These are phyloP conservation scores for Uria aalge DNA, from an alignment of 2,113 vertebrate genomes.

Conservation along the genomic window DNA sequence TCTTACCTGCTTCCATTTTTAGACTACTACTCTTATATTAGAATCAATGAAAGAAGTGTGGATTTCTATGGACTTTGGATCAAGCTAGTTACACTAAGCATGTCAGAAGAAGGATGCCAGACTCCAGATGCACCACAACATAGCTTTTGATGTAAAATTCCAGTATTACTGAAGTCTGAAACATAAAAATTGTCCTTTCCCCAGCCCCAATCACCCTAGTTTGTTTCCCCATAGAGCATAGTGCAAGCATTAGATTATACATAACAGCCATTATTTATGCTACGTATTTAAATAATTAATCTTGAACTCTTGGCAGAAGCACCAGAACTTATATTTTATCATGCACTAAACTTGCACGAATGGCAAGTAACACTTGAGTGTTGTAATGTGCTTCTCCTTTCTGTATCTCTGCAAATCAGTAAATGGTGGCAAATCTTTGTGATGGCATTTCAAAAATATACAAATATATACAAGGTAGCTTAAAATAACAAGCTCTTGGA, in stretches of 20 bases:
- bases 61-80: background rate
- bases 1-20: background rate
- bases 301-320: background rate
- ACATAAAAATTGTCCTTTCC: background rate
- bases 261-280: background rate
- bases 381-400: background rate
- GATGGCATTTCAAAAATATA: background rate
- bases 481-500: background rate
- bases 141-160: background rate
- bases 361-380: background rate
- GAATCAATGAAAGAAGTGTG: background rate
- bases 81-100: background rate
- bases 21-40: background rate
- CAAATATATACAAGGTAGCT: background rate
- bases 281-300: background rate
- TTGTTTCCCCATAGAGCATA: background rate
- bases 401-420: background rate
- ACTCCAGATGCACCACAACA: background rate
- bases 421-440: background rate
- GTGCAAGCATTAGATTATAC: background rate
- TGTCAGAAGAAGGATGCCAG: rapidly evolving
- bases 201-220: background rate
- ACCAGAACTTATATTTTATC: background rate
- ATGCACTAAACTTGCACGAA: background rate
- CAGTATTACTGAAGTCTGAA: background rate